Percentiles rank a stretch among this genome's conserved stretches.
These are phyloP conservation scores for Aphrocallistes beatrix DNA, from an alignment of 37 sponge, comb jelly and placozoan species.

Conservation along the genomic window DNA sequence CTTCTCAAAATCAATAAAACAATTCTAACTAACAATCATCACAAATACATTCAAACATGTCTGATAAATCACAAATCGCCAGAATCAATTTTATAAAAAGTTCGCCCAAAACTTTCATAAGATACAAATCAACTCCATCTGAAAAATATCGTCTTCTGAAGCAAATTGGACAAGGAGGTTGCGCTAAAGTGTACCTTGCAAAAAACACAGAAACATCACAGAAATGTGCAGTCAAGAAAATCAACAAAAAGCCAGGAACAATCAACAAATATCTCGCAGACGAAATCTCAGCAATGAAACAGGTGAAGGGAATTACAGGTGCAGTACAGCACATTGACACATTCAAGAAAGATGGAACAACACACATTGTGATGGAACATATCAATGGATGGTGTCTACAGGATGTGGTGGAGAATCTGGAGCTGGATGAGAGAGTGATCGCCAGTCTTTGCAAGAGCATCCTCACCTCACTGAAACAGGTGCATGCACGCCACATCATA, in stretches of 20 bases:
- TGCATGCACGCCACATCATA: not conserved
- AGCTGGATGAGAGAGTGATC: not conserved
- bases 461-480: not conserved
- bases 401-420: constrained; percentile 10
- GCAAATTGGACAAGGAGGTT: constrained; percentile 13
- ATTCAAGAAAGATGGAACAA: not conserved
- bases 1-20: too few relatives aligned
- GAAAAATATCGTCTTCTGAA: constrained; percentile 6
- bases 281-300: not conserved
- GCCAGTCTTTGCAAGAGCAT: constrained; percentile 8
- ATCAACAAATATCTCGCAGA: constrained; percentile 5
- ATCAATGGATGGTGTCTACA: constrained; percentile 17
- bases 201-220: not conserved
- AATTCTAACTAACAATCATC: too few relatives aligned
- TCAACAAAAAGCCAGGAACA: not conserved
- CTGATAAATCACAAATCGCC: too few relatives aligned
- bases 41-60: too few relatives aligned
- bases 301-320: not conserved
- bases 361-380: constrained; percentile 9
- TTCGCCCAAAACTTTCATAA: too few relatives aligned
- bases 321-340: not conserved
- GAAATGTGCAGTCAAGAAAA: not conserved
- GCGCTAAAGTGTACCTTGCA: constrained; percentile 5
- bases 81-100: too few relatives aligned
- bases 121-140: too few relatives aligned